Evolutionary conservation across 2,888 invertebrate genomes (phyloP).

Genomic region (Penaeus monodon): DNA sequence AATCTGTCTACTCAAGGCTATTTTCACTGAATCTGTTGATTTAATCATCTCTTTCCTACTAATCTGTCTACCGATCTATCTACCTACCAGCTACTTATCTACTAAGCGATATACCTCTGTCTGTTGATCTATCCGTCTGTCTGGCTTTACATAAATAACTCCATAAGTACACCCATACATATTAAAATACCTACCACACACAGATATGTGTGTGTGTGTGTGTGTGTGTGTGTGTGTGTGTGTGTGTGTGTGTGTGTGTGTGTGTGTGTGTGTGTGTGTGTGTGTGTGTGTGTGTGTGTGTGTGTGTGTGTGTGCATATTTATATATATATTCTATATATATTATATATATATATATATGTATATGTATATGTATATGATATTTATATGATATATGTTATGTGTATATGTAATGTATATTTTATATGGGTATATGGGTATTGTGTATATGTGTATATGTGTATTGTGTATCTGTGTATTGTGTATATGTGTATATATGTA

Average conservation of each 20-base stretch:
- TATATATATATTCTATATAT: not conserved
- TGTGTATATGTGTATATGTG: too few species aligned
- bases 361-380: conserved; percentile 4
- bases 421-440: not conserved
- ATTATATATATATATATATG: not conserved
- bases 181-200: too few species aligned
- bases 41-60: not conserved
- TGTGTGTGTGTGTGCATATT: not conserved
- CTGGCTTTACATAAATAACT: too few species aligned
- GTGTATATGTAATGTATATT: conserved; percentile 1
- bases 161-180: too few species aligned
- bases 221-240: not conserved
- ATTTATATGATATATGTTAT: not conserved
- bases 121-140: too few species aligned
- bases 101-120: too few species aligned
- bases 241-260: not conserved
- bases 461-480: too few species aligned
- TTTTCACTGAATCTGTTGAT: too few species aligned
- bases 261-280: not conserved
- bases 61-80: not conserved
- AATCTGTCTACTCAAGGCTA: too few species aligned
- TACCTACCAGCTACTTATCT: too few species aligned
- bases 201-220: not conserved
- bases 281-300: not conserved
- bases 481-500: too few species aligned